Conservation (phyloP, 1,140 invertebrate genomes). For the Ooceraea biroi region DNA sequence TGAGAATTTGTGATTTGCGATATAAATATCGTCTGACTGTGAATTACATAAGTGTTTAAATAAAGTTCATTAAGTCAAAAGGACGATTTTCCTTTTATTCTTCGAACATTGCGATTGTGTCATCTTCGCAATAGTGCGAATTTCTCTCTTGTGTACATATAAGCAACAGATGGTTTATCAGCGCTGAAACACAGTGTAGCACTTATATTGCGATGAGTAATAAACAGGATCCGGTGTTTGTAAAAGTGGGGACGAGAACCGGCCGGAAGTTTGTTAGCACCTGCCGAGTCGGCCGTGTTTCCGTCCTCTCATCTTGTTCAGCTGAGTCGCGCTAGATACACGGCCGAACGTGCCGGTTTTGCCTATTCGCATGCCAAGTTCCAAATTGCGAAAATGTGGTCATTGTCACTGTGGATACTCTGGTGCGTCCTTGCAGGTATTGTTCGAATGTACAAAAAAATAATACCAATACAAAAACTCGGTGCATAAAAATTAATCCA, state of each 20-base stretch:
- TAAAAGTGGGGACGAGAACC: slow-evolving; percentile 29
- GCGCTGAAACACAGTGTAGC: no score
- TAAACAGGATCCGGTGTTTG: not conserved
- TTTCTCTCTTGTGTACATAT: not conserved
- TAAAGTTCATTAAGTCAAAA: not conserved
- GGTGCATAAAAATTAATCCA: not conserved
- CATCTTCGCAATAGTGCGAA: not conserved
- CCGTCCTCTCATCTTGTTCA: slow-evolving; percentile 30
- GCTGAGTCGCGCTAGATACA: slow-evolving; percentile 8
- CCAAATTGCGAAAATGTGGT: slow-evolving; percentile 16
- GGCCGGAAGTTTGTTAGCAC: slow-evolving; percentile 25
- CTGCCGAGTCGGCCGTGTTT: not conserved
- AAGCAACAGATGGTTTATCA: not conserved
- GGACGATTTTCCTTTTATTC: not conserved
- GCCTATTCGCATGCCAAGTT: not conserved
- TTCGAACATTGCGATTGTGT: not conserved
- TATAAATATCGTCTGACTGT: not conserved
- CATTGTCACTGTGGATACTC: slow-evolving; percentile 12
- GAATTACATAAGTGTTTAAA: slow-evolving; percentile 21
- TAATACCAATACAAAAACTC: not conserved
- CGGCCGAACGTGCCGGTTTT: not conserved
- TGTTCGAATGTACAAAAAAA: not conserved
- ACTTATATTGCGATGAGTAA: not conserved
- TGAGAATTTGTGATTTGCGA: not conserved
- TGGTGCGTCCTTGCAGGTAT: slow-evolving; percentile 36